Percentiles rank a stretch among this genome's conserved stretches.
phyloP scores from a whole-genome alignment of 2,888 invertebrate genomes.

The Amphipoea lucens region DNA sequence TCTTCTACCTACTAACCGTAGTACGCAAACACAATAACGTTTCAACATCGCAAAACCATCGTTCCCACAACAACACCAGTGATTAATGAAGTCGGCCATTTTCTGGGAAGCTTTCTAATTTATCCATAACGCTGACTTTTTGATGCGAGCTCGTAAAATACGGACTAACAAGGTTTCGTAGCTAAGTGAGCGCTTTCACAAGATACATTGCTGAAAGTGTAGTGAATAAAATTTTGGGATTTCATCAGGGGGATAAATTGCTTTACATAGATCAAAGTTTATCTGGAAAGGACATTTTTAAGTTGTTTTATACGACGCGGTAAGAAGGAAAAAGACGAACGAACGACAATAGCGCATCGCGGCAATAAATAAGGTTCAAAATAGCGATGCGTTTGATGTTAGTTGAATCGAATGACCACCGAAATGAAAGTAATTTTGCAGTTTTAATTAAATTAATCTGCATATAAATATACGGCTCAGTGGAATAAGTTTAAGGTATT shows the following conservation, averaged over 20 bases:
- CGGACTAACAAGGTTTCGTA: slow-evolving; percentile 41
- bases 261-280: slow-evolving; percentile 18
- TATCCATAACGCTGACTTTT: slow-evolving; percentile 68
- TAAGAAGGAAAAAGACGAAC: not conserved
- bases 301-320: not conserved
- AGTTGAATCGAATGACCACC: not conserved
- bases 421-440: not conserved
- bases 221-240: slow-evolving; percentile 46
- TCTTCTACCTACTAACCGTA: not conserved
- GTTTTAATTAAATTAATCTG: not conserved
- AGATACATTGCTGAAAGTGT: slow-evolving; percentile 30
- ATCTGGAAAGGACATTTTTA: not conserved
- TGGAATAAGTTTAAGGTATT: not conserved
- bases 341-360: not conserved
- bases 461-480: not conserved
- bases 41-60: slow-evolving; percentile 45
- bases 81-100: slow-evolving; percentile 67
- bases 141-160: slow-evolving; percentile 60
- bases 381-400: not conserved
- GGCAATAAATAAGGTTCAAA: not conserved
- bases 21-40: slow-evolving; percentile 28
- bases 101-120: slow-evolving; percentile 64
- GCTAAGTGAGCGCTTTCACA: slow-evolving; percentile 33
- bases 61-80: slow-evolving; percentile 54
- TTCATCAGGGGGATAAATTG: slow-evolving; percentile 29